Percentiles rank a stretch among this genome's conserved stretches.
These are phyloP conservation scores for Cataglyphis hispanica DNA, from an alignment of 1,140 invertebrate genomes.

Conservation along the genomic window DNA sequence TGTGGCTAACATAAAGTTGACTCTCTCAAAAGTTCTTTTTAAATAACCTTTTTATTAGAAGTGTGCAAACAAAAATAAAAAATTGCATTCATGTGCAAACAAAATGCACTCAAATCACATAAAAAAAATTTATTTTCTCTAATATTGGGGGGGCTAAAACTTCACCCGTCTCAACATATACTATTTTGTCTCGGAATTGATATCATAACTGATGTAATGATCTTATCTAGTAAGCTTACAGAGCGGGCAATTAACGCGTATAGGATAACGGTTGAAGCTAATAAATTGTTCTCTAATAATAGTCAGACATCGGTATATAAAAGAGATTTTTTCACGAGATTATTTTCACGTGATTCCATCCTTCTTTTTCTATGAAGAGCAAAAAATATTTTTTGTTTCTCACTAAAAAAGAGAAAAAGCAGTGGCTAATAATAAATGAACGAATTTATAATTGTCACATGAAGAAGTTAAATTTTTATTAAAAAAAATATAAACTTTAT, in stretches of 20 bases:
- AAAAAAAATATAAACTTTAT: neutral
- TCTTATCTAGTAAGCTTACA: neutral
- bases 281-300: neutral
- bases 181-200: constrained; percentile 39
- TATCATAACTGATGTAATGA: neutral
- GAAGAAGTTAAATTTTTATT: constrained; percentile 13
- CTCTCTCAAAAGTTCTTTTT: too few relatives aligned
- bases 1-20: too few relatives aligned
- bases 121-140: too few relatives aligned
- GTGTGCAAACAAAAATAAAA: too few relatives aligned
- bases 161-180: neutral
- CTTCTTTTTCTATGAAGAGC: neutral
- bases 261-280: neutral
- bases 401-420: neutral
- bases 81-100: too few relatives aligned
- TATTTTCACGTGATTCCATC: too few relatives aligned
- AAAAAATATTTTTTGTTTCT: neutral
- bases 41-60: too few relatives aligned
- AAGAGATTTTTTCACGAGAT: neutral
- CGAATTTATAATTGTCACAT: neutral
- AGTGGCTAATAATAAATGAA: neutral
- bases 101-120: too few relatives aligned
- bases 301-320: neutral
- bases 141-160: too few relatives aligned
- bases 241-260: neutral